Evolutionary conservation across 2,888 invertebrate genomes (phyloP), one percentile per base, ranked within the genome.

Genomic region (Ennomos quercinarius): DNA sequence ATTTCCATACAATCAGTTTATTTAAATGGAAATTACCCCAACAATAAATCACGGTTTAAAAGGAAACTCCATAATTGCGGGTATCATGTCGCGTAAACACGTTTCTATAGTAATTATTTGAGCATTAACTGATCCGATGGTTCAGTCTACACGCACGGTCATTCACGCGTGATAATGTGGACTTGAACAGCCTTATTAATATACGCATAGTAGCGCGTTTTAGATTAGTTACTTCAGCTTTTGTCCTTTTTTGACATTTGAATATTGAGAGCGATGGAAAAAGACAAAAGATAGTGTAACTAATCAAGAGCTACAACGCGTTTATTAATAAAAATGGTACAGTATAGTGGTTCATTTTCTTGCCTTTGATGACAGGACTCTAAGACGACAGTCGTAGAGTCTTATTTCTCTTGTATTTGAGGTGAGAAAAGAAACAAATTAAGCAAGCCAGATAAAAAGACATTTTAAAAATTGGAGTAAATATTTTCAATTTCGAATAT

Each of bases 391-490:
- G 51, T 2, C 17, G 55, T 71, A 80, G 54, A 68, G 76, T 68
- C 48, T 58, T 70, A 50, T 72, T 78, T 80, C 37, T 53, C 57
- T 61, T 62, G 61, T 40, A 9, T 13, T n/a, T 2, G 13, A 57
- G 12, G 55, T 70, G 76, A 87, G 90, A 88, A 89, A 89, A 89
- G 89, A 87, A 89, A 79, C 81, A 88, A 89, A 89, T 89, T 89
- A 86, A 80, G 86, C 85, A 78, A 81, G 82, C 79, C 81, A 77
- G 89, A 88, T 89, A 89, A 87, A 86, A 90, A 89, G 87, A 90
- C 86, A 89, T 89, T 89, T 89, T 89, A 73, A 86, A 88, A 90
- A 91, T n/a, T n/a, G n/a, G n/a, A n/a, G n/a, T n/a, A n/a, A n/a
- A n/a, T n/a, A 90, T 87, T 87, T 79, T 67, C 71, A 83, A 79